Evolutionary conservation across 2,888 invertebrate genomes (phyloP).

Genomic region (Nephrotoma appendiculata): DNA sequence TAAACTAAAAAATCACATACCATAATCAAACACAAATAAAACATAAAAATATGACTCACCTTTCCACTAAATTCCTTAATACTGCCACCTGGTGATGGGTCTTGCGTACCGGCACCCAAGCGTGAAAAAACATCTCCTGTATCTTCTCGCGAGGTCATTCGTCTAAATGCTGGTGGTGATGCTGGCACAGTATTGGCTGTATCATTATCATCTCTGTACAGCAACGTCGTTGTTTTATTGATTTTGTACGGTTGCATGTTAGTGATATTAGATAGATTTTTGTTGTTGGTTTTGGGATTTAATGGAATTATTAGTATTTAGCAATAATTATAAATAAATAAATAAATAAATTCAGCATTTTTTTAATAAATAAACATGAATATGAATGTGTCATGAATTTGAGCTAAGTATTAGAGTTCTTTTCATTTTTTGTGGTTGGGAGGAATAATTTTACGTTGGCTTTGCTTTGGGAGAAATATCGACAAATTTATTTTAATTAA

Average conservation of each 20-base stretch:
- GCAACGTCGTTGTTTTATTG: neutral
- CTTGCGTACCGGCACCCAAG: conserved; percentile 21
- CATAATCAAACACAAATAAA: neutral
- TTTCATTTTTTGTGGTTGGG: neutral
- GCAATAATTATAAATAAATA: neutral
- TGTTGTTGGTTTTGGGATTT: neutral
- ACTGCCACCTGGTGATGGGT: conserved; percentile 23
- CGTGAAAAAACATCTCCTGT: conserved; percentile 22
- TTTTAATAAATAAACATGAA: neutral
- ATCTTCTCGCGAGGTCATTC: conserved; percentile 21
- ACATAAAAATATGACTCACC: conserved; percentile 12
- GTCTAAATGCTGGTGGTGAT: conserved; percentile 20
- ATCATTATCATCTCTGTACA: conserved; percentile 15
- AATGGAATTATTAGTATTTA: neutral
- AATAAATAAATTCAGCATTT: neutral
- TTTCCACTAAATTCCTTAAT: conserved; percentile 22
- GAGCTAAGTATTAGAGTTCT: neutral
- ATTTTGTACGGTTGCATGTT: neutral
- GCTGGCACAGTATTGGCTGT: conserved; percentile 9
- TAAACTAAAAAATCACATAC: too few species aligned
- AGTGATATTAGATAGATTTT: neutral
- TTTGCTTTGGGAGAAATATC: neutral
- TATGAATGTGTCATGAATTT: neutral
- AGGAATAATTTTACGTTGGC: neutral
- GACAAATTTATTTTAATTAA: neutral